Evolutionary conservation across 35 echinoderm and acorn worm genomes (phyloP).

Genomic region (Lytechinus pictus): DNA sequence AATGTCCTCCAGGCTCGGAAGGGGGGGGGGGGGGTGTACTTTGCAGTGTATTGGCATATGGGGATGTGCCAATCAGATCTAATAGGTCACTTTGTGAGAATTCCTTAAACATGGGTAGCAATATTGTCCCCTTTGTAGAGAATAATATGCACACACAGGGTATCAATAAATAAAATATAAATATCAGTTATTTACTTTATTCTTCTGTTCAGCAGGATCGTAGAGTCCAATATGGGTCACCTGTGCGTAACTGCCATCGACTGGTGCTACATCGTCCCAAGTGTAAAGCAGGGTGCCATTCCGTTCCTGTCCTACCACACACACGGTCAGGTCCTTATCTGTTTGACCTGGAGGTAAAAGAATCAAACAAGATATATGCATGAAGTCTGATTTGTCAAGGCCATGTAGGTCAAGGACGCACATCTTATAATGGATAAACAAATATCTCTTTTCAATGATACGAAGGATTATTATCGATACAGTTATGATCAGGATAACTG

Average conservation of each 20-base stretch:
- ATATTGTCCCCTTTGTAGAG: no score
- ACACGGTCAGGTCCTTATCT: conserved; percentile 21
- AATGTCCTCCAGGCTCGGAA: no score
- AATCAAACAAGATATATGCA: background rate
- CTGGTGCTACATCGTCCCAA: conserved; percentile 65
- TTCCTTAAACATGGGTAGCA: no score
- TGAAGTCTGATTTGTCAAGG: background rate
- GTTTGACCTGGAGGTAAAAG: background rate
- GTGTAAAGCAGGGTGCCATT: conserved; percentile 58
- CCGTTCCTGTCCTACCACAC: conserved; percentile 68
- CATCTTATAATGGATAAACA: background rate
- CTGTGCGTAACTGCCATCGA: background rate
- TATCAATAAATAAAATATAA: no score
- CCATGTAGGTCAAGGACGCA: background rate
- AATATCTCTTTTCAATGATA: no score
- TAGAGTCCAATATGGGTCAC: conserved; percentile 74
- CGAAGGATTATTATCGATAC: no score
- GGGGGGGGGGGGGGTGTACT: no score
- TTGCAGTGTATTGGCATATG: no score
- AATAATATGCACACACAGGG: no score
- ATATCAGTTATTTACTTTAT: conserved; percentile 33
- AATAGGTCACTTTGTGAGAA: no score
- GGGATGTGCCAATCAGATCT: no score
- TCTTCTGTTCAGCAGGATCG: conserved; percentile 68
- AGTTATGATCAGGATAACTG: no score